Base-by-base conservation (phyloP, 2,797 vertebrate genomes). In the Lithobates sylvaticus region DNA sequence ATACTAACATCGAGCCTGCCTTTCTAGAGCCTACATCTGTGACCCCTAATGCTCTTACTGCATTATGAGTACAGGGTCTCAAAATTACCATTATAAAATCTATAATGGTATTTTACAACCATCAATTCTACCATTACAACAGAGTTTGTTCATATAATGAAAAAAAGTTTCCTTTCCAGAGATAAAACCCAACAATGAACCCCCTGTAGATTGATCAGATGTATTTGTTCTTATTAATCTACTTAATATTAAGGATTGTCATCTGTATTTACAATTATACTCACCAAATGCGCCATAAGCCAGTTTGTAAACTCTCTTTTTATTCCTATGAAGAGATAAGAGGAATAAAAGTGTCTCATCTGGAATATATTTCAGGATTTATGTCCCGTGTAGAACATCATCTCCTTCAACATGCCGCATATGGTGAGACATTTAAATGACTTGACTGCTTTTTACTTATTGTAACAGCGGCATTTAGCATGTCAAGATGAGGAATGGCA, bases 361-460 rank as follows among this genome's bases (percentile, higher is more conserved):
- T 69, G 29, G 81, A 84, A 84, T 84, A 83, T 87, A 78, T 83
- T 84, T 75, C 76, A 84, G 76, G 73, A 87, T 87, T 87, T 87
- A 87, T 83, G 32, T 72, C n/a, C 54, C 23, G 39, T 79, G 70
- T 87, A 87, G 78, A 87, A 50, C 61, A 83, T 78, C 81, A 75
- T 27, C 81, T 78, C 21, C 70, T 83, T 83, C 85, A 84, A 75
- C 78, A 84, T 79, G 76, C 76, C 23, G 70, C 76, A 83, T 87
- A 81, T 87, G 81, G 81, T 76, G 68, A 83, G 81, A 73, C 81
- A 84, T 87, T 87, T 87, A 87, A 87, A 87, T 87, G 81, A 74
- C 81, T 83, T 54, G 61, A 79, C 86, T 87, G 72, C 81, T 84
- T 83, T 81, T 87, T 87, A 84, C 86, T 87, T 87, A 87, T 87